phyloP scores from a whole-genome alignment of 2,888 invertebrate genomes.

The Drosophila eohydei region DNA sequence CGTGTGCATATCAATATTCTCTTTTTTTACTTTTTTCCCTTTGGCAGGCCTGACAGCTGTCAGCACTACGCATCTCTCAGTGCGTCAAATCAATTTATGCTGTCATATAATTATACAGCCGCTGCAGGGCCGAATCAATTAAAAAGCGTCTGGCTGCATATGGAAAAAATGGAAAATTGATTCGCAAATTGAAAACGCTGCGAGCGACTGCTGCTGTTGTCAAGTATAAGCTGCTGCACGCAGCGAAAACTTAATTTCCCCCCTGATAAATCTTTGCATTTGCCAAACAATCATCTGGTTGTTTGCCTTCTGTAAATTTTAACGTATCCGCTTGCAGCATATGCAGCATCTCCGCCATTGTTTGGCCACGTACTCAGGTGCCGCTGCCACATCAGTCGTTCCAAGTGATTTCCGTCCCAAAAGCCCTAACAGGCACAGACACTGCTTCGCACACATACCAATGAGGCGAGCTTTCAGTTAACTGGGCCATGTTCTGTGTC shows the following conservation, averaged over 20 bases:
- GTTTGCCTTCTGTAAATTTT: slow-evolving; percentile 27
- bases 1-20: slow-evolving; percentile 52
- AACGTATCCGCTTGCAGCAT: slow-evolving; percentile 44
- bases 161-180: slow-evolving; percentile 29
- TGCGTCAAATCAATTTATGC: slow-evolving; percentile 44
- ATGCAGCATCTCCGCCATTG: slow-evolving; percentile 43
- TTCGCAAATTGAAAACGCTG: slow-evolving; percentile 30
- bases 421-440: slow-evolving; percentile 35
- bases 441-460: slow-evolving; percentile 59
- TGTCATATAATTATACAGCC: slow-evolving; percentile 55
- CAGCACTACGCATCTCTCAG: slow-evolving; percentile 27
- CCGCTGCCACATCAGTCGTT: slow-evolving; percentile 48
- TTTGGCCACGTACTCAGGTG: slow-evolving; percentile 55
- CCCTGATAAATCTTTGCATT: slow-evolving; percentile 47
- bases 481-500: slow-evolving; percentile 34
- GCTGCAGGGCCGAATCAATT: slow-evolving; percentile 63
- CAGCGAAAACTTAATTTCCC: slow-evolving; percentile 35
- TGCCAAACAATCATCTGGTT: slow-evolving; percentile 39
- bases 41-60: slow-evolving; percentile 55
- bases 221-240: slow-evolving; percentile 11
- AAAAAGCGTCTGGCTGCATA: slow-evolving; percentile 36
- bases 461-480: slow-evolving; percentile 46
- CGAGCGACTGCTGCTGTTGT: slow-evolving; percentile 2
- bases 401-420: slow-evolving; percentile 65
- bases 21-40: neutral